These are phyloP conservation scores for Manis crassicaudata DNA, from an alignment of 2,797 vertebrate species.

Conservation along the genomic window DNA sequence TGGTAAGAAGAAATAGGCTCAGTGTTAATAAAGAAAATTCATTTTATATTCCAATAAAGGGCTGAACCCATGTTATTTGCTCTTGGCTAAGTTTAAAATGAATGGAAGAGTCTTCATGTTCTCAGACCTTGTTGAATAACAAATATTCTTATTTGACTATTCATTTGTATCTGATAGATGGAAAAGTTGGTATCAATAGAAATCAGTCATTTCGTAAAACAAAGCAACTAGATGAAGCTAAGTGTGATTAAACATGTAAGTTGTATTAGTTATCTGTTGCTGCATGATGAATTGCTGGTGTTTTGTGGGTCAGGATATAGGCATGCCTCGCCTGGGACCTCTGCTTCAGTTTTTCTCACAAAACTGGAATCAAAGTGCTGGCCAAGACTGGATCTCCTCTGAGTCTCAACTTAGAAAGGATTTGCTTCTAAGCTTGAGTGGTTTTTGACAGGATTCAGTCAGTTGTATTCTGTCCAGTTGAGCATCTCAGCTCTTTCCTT, in stretches of 20 bases:
- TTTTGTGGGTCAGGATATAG: background rate
- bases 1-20: background rate
- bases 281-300: background rate
- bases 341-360: background rate
- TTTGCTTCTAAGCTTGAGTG: background rate
- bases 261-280: background rate
- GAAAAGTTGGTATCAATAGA: background rate
- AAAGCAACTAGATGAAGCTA: background rate
- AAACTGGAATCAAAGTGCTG: background rate
- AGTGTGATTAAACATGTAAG: background rate
- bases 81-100: background rate
- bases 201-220: background rate
- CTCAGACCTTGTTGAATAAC: background rate
- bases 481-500: background rate
- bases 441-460: background rate
- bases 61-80: background rate
- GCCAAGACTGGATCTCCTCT: background rate
- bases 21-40: background rate
- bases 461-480: background rate
- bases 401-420: background rate
- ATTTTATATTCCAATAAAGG: background rate
- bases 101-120: background rate
- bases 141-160: background rate
- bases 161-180: background rate
- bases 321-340: background rate